A percentile compares a stretch with the other conserved stretches of the same genome.
These are phyloP conservation scores for Oxycera nigricornis DNA, from an alignment of 2,888 invertebrate species.

Conservation along the genomic window DNA sequence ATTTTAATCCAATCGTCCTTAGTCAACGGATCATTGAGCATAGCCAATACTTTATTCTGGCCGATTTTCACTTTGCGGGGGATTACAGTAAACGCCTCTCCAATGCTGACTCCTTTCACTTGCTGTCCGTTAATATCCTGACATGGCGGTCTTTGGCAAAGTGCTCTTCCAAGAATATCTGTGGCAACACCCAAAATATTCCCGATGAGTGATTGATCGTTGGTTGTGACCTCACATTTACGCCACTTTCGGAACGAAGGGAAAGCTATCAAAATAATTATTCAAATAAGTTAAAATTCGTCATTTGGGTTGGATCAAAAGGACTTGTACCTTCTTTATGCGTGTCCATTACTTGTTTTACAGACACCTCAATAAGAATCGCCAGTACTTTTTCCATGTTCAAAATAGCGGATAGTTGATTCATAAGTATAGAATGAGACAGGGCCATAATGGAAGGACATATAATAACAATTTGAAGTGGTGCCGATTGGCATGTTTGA, in stretches of 20 bases:
- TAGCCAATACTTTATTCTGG: constrained; percentile 81
- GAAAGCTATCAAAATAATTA: constrained; percentile 65
- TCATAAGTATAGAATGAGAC: constrained; percentile 58
- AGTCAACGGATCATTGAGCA: constrained; percentile 79
- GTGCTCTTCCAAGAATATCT: constrained; percentile 72
- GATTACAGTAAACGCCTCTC: constrained; percentile 60
- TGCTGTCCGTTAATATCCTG: constrained; percentile 77
- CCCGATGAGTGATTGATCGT: constrained; percentile 83
- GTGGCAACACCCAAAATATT: constrained; percentile 84
- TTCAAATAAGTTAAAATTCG: no score
- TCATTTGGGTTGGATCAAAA: background rate
- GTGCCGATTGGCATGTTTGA: constrained; percentile 67
- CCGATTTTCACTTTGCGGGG: constrained; percentile 65
- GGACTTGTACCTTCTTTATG: constrained; percentile 70
- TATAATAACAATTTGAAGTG: constrained; percentile 80
- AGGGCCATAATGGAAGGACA: constrained; percentile 76
- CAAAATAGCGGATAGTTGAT: constrained; percentile 58
- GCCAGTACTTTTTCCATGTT: constrained; percentile 76
- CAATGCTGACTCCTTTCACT: constrained; percentile 56
- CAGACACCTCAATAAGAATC: constrained; percentile 81
- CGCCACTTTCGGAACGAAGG: constrained; percentile 81
- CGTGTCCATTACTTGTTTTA: constrained; percentile 71
- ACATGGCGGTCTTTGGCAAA: constrained; percentile 66
- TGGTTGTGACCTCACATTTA: constrained; percentile 79
- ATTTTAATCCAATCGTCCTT: constrained; percentile 80